Base-by-base conservation (phyloP, 2,888 invertebrate genomes). In the Acleris sparsana region DNA sequence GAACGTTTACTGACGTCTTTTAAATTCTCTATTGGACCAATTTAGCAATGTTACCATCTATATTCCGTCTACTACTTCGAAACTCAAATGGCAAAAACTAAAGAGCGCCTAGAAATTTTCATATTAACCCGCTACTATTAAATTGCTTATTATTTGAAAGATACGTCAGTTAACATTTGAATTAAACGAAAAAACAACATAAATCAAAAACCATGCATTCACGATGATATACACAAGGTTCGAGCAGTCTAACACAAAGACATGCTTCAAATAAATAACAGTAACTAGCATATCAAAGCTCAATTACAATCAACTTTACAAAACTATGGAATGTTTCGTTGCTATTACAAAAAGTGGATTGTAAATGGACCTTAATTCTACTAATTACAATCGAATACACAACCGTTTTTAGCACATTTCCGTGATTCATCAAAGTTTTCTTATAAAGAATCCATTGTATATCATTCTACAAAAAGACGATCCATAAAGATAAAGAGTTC, bases 181-280 rank as follows among this genome's bases (percentile, higher is more conserved):
- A 85, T 78, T 78, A 73, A 80, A 73, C 70, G 76, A 84, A 86
- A 86, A 83, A 83, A 86, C 86, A 85, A 87, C 86, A 86, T 84
- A 72, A 76, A 81, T 74, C 78, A 78, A 82, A 83, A 87, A 84
- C 80, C 91, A 91, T 91, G 91, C 91, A 76, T 68, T 67, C 62
- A 73, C 76, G 79, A 81, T 83, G 82, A 57, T 79, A 90, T 81
- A 82, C 83, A 72, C 71, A 84, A 80, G 81, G 75, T 75, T 79
- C 86, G 87, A 89, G 90, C 91, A 83, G 71, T 79, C 88, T 89
- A 89, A 84, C 78, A 87, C 85, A 80, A 82, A 82, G 82, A 80
- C 74, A 79, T 92, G 91, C 91, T 90, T 90, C 82, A 79, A 86
- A 80, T 79, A 80, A 77, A 77, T 78, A 75, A 75, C 78, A 73